Evolutionary conservation across 2,113 vertebrate species (phyloP).

Genomic region (Alexandromys fortis): DNA sequence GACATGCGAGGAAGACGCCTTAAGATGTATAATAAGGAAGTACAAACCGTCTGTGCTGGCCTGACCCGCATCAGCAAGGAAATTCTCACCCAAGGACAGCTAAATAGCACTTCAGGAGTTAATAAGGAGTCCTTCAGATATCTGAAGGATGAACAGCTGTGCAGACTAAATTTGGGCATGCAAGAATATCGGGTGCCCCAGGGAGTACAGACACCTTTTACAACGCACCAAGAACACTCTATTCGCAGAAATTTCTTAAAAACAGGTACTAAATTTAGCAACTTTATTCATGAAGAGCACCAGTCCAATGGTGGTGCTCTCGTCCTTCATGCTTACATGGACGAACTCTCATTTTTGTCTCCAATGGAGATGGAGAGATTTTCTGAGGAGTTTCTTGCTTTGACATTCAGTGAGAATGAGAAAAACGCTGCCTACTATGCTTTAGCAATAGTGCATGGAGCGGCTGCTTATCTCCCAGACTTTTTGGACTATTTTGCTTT

Average conservation of each 20-base stretch:
- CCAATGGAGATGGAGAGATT: constrained; percentile 95
- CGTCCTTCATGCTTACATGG: constrained; percentile 97
- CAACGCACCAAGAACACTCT: constrained; percentile 96
- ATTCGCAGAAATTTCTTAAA: constrained; percentile 95
- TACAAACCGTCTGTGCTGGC: constrained; percentile 94
- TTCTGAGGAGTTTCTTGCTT: constrained; percentile 94
- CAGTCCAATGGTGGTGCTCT: constrained; percentile 96
- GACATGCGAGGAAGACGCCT: constrained; percentile 91
- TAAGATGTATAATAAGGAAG: constrained; percentile 93
- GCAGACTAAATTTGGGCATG: constrained; percentile 86
- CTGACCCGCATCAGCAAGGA: constrained; percentile 86
- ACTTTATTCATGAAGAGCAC: constrained; percentile 95
- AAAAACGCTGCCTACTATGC: constrained; percentile 94
- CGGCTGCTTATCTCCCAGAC: constrained; percentile 96
- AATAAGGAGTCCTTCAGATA: constrained; percentile 88
- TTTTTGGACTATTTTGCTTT: constrained; percentile 99
- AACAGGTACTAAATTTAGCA: constrained; percentile 92
- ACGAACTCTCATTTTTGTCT: constrained; percentile 95
- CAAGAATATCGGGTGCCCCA: constrained; percentile 90
- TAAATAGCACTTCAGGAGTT: constrained; percentile 84
- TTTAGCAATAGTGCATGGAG: constrained; percentile 95
- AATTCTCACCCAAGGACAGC: constrained; percentile 82
- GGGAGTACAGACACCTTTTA: constrained; percentile 90
- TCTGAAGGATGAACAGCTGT: constrained; percentile 89
- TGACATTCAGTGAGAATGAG: constrained; percentile 95